Conservation (phyloP, 2,888 invertebrate species). For the Corythucha ciliata region DNA sequence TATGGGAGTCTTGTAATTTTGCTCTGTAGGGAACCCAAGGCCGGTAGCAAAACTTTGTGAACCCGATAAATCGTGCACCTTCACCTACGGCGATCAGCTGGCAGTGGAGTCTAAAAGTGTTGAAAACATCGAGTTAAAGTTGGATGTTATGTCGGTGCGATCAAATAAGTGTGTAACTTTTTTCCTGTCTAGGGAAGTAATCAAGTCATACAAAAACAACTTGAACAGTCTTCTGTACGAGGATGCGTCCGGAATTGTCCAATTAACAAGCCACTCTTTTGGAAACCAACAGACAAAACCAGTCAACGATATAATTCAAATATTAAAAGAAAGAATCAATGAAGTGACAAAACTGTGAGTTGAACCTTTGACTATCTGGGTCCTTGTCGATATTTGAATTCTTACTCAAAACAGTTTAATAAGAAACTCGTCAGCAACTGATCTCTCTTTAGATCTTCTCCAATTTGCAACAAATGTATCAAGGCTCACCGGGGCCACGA, state of each 20-base stretch:
- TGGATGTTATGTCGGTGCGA: no score
- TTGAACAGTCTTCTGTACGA: background rate
- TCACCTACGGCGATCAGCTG: background rate
- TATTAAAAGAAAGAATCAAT: background rate
- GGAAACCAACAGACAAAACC: no score
- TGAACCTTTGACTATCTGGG: no score
- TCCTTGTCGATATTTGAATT: no score
- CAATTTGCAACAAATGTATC: constrained; percentile 7
- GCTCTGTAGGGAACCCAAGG: constrained; percentile 9
- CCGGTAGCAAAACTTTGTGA: constrained; percentile 22
- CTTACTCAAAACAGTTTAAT: no score
- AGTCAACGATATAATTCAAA: no score
- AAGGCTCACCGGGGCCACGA: constrained; percentile 1
- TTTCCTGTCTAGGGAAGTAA: background rate
- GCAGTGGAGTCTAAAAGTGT: background rate
- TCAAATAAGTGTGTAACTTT: no score
- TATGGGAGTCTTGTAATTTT: background rate
- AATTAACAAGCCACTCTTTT: no score
- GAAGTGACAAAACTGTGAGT: background rate
- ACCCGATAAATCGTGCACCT: constrained; percentile 14
- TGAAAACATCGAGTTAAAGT: background rate
- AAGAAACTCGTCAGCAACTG: no score
- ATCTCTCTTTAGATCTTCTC: constrained; percentile 11
- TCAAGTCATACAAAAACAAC: background rate
- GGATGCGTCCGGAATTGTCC: background rate